Evolutionary conservation across 2,888 invertebrate species (phyloP).

Genomic region (Anticlea derivata): DNA sequence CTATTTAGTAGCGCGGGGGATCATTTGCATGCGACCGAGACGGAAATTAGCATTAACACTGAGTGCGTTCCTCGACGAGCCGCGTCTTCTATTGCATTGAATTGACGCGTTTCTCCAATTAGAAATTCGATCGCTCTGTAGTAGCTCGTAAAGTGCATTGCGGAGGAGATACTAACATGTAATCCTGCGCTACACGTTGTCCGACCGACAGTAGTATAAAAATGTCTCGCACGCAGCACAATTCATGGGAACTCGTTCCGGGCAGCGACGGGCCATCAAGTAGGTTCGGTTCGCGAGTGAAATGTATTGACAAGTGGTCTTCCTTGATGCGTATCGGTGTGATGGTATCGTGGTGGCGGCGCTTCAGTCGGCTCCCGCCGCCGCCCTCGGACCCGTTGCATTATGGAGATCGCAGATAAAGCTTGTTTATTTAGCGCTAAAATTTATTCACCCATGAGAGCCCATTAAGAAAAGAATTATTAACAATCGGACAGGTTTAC

Average conservation of each 20-base stretch:
- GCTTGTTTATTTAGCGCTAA: constrained; percentile 80
- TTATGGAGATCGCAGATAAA: constrained; percentile 78
- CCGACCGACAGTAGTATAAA: constrained; percentile 72
- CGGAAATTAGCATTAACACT: constrained; percentile 74
- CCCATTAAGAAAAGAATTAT: constrained; percentile 75
- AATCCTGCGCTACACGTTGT: constrained; percentile 62
- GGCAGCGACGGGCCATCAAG: constrained; percentile 71
- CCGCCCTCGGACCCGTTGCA: constrained; percentile 68
- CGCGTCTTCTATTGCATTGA: constrained; percentile 51
- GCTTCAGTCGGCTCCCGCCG: constrained; percentile 74
- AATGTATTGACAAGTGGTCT: constrained; percentile 83
- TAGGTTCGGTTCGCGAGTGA: constrained; percentile 71
- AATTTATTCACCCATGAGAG: constrained; percentile 74
- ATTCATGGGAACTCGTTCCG: constrained; percentile 77
- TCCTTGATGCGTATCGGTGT: constrained; percentile 82
- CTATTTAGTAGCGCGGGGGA: constrained; percentile 71
- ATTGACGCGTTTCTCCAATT: constrained; percentile 52
- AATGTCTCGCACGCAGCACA: constrained; percentile 72
- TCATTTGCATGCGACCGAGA: constrained; percentile 71
- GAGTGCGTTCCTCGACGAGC: constrained; percentile 46
- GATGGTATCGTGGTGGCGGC: constrained; percentile 78
- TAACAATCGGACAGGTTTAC: constrained; percentile 70
- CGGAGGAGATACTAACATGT: constrained; percentile 64
- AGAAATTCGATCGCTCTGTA: constrained; percentile 55
- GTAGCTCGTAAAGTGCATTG: constrained; percentile 50